Evolutionary conservation across 2,888 invertebrate genomes (phyloP).

Genomic region (Chamaedrilus cognettii): DNA sequence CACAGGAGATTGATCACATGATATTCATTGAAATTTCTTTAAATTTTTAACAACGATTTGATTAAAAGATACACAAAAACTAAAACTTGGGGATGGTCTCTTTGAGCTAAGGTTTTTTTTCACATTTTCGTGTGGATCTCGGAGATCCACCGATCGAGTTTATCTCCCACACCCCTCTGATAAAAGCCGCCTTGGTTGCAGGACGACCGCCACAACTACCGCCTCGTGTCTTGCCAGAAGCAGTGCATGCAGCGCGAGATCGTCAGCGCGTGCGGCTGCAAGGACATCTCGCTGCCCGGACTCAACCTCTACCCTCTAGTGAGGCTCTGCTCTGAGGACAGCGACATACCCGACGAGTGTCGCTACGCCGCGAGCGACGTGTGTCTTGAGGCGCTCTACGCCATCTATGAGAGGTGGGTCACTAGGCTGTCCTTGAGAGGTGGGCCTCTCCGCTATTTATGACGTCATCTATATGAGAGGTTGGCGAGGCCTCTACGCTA

Average conservation of each 20-base stretch:
- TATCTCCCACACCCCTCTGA: too few species aligned
- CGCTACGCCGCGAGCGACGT: slow-evolving; percentile 11
- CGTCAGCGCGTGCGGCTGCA: slow-evolving; percentile 36
- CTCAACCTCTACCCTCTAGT: slow-evolving; percentile 19
- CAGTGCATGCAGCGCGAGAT: slow-evolving; percentile 38
- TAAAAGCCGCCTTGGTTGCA: too few species aligned
- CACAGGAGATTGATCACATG: too few species aligned
- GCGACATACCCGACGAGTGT: slow-evolving; percentile 25
- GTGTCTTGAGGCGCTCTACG: slow-evolving; percentile 20
- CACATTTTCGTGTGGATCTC: too few species aligned
- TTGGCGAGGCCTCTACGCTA: neutral
- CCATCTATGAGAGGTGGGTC: slow-evolving; percentile 23
- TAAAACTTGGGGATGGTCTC: too few species aligned
- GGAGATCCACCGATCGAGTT: too few species aligned
- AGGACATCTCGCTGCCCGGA: slow-evolving; percentile 31
- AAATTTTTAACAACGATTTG: too few species aligned
- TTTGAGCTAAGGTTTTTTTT: too few species aligned
- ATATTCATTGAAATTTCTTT: too few species aligned
- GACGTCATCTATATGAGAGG: neutral
- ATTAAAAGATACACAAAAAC: too few species aligned
- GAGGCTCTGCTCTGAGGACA: slow-evolving; percentile 26
- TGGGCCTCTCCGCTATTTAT: neutral
- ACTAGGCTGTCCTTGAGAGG: neutral
- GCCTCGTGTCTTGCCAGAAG: slow-evolving; percentile 40
- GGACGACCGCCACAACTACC: slow-evolving; percentile 29